These are phyloP conservation scores for Cavia porcellus DNA, from an alignment of 2,113 vertebrate genomes.

Conservation along the genomic window DNA sequence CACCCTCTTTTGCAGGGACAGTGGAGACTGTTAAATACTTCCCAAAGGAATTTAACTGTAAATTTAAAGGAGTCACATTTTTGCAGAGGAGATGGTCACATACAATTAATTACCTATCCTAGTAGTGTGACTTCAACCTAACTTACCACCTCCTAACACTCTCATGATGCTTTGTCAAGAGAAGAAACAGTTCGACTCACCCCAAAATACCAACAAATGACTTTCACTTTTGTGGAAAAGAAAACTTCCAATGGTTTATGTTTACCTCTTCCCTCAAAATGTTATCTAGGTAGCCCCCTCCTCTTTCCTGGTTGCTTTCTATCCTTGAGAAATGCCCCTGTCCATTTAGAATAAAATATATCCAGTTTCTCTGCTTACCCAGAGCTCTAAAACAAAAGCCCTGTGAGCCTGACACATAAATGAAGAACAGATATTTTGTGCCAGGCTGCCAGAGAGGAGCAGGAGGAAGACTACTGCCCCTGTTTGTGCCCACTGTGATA, in stretches of 20 bases:
- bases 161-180: background rate
- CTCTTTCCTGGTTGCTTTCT: background rate
- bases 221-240: background rate
- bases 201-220: background rate
- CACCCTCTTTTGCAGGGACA: background rate
- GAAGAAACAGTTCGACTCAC: background rate
- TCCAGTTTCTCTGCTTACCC: too few relatives aligned
- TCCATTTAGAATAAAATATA: background rate
- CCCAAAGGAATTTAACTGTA: background rate
- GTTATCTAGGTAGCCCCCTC: background rate
- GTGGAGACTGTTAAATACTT: conserved; percentile 35
- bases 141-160: background rate
- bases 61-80: conserved; percentile 17
- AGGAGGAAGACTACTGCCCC: background rate
- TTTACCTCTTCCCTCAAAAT: background rate
- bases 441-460: background rate
- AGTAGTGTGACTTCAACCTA: background rate
- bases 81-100: background rate
- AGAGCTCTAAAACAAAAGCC: background rate
- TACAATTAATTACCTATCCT: background rate
- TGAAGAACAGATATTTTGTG: background rate
- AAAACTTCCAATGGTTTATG: background rate
- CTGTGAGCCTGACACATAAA: background rate
- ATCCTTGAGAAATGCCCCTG: background rate
- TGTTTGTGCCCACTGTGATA: background rate